Base-by-base conservation (phyloP, 2,797 vertebrate genomes). In the Saxicola maurus region DNA sequence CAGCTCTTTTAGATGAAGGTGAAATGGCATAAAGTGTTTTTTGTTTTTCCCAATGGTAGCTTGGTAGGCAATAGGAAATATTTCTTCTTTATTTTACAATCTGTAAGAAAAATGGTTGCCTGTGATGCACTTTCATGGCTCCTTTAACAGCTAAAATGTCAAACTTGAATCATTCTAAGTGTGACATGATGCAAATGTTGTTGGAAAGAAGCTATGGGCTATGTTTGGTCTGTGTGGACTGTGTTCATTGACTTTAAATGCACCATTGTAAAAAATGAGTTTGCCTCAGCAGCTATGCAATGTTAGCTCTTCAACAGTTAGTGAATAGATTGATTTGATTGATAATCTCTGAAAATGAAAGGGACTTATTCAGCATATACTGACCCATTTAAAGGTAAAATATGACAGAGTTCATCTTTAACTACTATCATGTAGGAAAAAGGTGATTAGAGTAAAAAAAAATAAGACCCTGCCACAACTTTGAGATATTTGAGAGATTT, bases 221-320 rank as follows among this genome's bases (percentile, higher is more conserved):
- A 3, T 40, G 9, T 62, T 87, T 87, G 14, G 13, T 76, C 30
- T 82, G 24, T 62, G 40, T 69, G 72, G 45, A 82, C 27, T 49
- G 15, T 61, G 38, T 75, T 79, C 43, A 53, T 38, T 72, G 46
- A 72, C 56, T 92, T 79, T 69, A 85, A 85, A 79, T 38, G 31
- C 15, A 66, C 21, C 21, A n/a, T 55, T 83, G 40, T 73, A 7
- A 79, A 84, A 94, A 92, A 71, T 27, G 6, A 75, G 27, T 91
- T 82, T 85, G 27, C 46, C 27, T 82, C 28, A 85, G 35, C 60
- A 82, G 43, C 55, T 89, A 6, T 27, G 17, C 48, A 53, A 53
- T 61, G 38, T 68, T 89, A 76, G 38, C 6, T 73, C 27, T 79
- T 87, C 72, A 79, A 55, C 18, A 42, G 38, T 72, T 56, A 19